A percentile compares a stretch with the other conserved stretches of the same genome.
These are phyloP conservation scores for Diuraphis noxia DNA, from an alignment of 1,140 invertebrate genomes.

Conservation along the genomic window DNA sequence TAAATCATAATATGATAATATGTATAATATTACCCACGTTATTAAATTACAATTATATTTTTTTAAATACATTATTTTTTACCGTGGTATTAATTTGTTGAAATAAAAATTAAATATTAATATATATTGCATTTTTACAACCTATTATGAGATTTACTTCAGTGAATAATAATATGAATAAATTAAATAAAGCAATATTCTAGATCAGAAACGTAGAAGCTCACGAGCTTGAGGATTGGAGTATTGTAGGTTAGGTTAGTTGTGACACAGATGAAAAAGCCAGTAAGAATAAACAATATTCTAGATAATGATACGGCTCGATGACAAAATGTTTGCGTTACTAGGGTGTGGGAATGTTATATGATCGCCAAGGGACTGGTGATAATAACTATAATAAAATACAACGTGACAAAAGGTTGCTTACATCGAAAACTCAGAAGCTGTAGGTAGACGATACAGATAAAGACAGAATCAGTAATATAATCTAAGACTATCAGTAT, in stretches of 20 bases:
- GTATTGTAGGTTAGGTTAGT: not conserved
- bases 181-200: not conserved
- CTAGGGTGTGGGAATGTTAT: not conserved
- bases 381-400: conserved; percentile 32
- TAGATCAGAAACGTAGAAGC: not conserved
- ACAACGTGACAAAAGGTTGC: not conserved
- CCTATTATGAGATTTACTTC: not conserved
- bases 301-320: not conserved
- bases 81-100: not conserved
- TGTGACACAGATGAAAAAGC: not conserved
- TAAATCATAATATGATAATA: not conserved
- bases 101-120: not conserved
- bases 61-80: too few species aligned
- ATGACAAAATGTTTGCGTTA: not conserved
- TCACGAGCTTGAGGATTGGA: not conserved
- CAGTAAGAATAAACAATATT: conserved; percentile 29
- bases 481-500: not conserved
- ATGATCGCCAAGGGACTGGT: not conserved
- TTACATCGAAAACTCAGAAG: not conserved
- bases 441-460: not conserved
- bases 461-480: not conserved
- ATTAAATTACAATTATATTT: too few species aligned
- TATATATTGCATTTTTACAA: not conserved
- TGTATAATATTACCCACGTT: too few species aligned
- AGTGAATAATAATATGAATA: not conserved